Conservation (phyloP, 2,113 vertebrate genomes). For the Tetrao urogallus region DNA sequence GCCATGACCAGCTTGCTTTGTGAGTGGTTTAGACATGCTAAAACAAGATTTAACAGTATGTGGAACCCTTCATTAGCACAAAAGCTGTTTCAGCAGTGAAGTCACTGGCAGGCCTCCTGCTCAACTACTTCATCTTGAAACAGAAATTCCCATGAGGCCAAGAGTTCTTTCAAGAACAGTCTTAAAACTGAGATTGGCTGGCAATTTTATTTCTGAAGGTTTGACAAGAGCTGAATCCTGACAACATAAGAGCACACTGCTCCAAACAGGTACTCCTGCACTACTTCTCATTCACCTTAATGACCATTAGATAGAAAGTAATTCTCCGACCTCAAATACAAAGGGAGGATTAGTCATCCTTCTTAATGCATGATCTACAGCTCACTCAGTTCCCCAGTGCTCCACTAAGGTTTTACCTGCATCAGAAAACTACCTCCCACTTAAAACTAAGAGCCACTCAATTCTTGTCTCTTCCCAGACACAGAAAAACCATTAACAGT, state of each 20-base stretch:
- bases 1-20: rapidly evolving
- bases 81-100: background rate
- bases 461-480: background rate
- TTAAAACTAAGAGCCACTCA: background rate
- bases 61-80: rapidly evolving
- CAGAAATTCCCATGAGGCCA: background rate
- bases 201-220: background rate
- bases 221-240: background rate
- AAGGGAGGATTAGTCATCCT: background rate
- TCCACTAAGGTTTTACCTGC: background rate
- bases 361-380: background rate
- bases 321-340: background rate
- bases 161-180: background rate
- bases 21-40: rapidly evolving
- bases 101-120: background rate
- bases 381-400: background rate
- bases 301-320: background rate
- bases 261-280: background rate
- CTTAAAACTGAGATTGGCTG: background rate
- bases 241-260: background rate
- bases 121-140: background rate
- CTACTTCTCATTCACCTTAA: background rate
- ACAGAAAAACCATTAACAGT: background rate
- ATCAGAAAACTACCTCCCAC: background rate
- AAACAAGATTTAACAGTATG: background rate